A percentile compares a stretch with the other conserved stretches of the same genome.
Conservation (phyloP, 92 coral and sea anemone species). For the Nematostella vectensis region DNA sequence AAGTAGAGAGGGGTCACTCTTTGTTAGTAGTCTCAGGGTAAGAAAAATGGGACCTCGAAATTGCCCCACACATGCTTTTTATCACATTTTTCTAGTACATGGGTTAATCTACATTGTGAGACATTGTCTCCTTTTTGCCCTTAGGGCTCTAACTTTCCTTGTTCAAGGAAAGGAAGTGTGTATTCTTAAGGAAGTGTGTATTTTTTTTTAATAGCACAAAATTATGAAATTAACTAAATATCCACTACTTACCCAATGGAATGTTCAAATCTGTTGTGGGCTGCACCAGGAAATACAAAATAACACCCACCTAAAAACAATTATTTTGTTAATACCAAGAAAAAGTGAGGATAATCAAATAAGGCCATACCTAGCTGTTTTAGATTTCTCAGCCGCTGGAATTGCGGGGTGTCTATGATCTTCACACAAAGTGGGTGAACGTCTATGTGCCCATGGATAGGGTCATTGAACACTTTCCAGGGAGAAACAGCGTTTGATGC, state of each 20-base stretch:
- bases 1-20: too few relatives aligned
- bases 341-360: neutral
- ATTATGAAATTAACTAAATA: too few relatives aligned
- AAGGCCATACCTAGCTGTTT: constrained; percentile 54
- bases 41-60: too few relatives aligned
- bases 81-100: too few relatives aligned
- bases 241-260: constrained; percentile 75
- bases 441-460: constrained; percentile 91
- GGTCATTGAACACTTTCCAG: constrained; percentile 74
- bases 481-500: neutral
- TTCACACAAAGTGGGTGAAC: constrained; percentile 84
- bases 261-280: constrained; percentile 80
- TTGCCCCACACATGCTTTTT: too few relatives aligned
- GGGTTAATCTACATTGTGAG: too few relatives aligned
- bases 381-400: constrained; percentile 64
- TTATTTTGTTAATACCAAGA: neutral
- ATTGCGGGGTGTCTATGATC: constrained; percentile 83
- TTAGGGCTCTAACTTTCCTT: too few relatives aligned
- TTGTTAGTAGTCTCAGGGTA: too few relatives aligned
- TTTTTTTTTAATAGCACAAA: too few relatives aligned
- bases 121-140: too few relatives aligned
- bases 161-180: too few relatives aligned
- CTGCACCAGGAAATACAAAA: constrained; percentile 78
- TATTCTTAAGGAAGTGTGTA: too few relatives aligned
- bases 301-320: constrained; percentile 58